Base-by-base conservation (phyloP, 2,888 invertebrate genomes). In the Hirtodrosophila trivittata region DNA sequence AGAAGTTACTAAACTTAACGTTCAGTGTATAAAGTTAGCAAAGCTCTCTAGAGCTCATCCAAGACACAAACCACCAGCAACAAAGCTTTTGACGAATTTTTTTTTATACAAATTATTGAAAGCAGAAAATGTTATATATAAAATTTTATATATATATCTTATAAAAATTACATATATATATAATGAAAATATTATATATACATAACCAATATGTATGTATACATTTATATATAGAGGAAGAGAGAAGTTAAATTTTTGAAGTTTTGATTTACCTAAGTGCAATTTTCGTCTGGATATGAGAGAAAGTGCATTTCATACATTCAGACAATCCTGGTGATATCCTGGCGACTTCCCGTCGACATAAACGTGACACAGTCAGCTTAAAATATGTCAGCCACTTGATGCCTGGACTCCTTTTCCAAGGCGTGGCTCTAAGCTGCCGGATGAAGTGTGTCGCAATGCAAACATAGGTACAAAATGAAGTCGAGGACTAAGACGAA, bases 391-490 rank as follows among this genome's bases (percentile, higher is more conserved):
- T 37, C 46, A 21, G 47, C 21, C 26, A 25, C 35, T 30, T 12
- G 25, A 6, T 25, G 25, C 6, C 4, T 25, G 25, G 25, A 4
- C 25, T 25, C 26, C 26, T 25, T n/a, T 26, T 5, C 0, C 7
- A 35, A 8, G 25, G 32, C 10, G 37, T 2, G 7, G 16, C 28
- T 52, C 42, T 18, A 42, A 67, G 55, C 49, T 49, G 42, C 1
- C 7, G 6, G 14, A 41, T 52, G 51, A 47, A 47, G 13, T 38
- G 35, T 16, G 18, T 10, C 12, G n/a, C 32, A 60, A 42, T 51
- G 16, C 39, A 70, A 47, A 70, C 51, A 55, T 7, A 41, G 52
- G 43, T 18, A 39, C 18, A 6, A n/a, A n/a, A n/a, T n/a, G n/a
- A n/a, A 35, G 41, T 28, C 18, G 41, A 7, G n/a, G 1, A 33